Percentiles rank a stretch among this genome's conserved stretches.
Conservation (phyloP, 1,140 invertebrate species). For the Euura lappo region DNA sequence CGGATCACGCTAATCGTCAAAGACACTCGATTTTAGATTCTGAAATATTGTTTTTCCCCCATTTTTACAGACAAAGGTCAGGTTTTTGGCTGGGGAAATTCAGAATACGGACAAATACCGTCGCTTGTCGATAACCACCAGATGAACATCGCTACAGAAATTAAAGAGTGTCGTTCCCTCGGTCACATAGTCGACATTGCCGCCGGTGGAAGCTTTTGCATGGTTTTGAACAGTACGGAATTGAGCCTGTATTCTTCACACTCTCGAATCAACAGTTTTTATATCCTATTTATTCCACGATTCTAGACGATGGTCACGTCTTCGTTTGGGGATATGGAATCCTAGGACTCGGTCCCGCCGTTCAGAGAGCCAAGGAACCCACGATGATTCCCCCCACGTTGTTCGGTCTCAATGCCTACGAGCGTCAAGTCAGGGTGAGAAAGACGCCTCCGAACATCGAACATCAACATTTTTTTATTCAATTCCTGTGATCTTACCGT, state of each 20-base stretch:
- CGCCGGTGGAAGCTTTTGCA: slow-evolving; percentile 86
- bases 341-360: slow-evolving; percentile 84
- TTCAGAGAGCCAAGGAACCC: slow-evolving; percentile 70
- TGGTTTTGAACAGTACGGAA: slow-evolving; percentile 77
- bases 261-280: neutral
- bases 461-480: neutral
- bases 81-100: slow-evolving; percentile 97
- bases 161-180: slow-evolving; percentile 67
- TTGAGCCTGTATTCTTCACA: slow-evolving; percentile 12
- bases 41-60: no score
- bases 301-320: slow-evolving; percentile 78
- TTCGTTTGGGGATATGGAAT: slow-evolving; percentile 95
- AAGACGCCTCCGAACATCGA: neutral
- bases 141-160: slow-evolving; percentile 71
- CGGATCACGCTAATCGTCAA: no score
- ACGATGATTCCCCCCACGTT: slow-evolving; percentile 76
- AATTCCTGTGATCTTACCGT: neutral
- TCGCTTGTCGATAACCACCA: slow-evolving; percentile 58
- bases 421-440: slow-evolving; percentile 69
- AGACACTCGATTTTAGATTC: no score
- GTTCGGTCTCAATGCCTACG: slow-evolving; percentile 86
- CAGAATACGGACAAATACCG: slow-evolving; percentile 88
- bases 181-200: slow-evolving; percentile 85
- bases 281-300: slow-evolving; percentile 25
- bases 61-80: slow-evolving; percentile 81